Evolutionary conservation across 2,888 invertebrate species (phyloP).

Genomic region (Anarsia innoxiella): DNA sequence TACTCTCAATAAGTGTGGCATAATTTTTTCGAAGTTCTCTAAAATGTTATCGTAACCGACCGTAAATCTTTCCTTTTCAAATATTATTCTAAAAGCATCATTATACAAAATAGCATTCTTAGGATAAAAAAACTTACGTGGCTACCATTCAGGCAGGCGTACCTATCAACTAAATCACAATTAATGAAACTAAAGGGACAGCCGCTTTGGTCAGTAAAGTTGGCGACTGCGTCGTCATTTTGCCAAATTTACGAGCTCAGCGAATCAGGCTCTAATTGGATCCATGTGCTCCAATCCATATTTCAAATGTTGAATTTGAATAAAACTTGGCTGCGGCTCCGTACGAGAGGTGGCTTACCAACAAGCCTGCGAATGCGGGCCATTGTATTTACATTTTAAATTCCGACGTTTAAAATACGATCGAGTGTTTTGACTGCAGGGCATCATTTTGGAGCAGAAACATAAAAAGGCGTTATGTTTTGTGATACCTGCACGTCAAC

Average conservation of each 20-base stretch:
- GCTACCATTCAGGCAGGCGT: too few species aligned
- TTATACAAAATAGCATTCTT: too few species aligned
- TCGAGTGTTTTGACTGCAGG: slow-evolving; percentile 23
- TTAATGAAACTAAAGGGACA: slow-evolving; percentile 29
- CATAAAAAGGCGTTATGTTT: slow-evolving; percentile 19
- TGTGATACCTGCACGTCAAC: slow-evolving; percentile 16
- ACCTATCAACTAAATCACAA: slow-evolving; percentile 19
- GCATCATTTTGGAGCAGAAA: slow-evolving; percentile 25
- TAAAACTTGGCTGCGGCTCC: slow-evolving; percentile 31
- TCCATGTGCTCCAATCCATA: slow-evolving; percentile 22
- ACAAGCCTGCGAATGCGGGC: slow-evolving; percentile 16
- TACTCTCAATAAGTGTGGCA: too few species aligned
- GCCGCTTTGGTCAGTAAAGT: slow-evolving; percentile 30
- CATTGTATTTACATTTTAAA: slow-evolving; percentile 12
- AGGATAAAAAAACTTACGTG: too few species aligned
- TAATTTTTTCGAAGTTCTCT: too few species aligned
- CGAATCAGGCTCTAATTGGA: slow-evolving; percentile 40
- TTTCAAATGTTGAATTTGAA: slow-evolving; percentile 34
- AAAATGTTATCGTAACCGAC: too few species aligned
- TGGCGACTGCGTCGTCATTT: slow-evolving; percentile 29
- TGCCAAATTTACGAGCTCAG: slow-evolving; percentile 39
- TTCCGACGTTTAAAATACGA: slow-evolving; percentile 12
- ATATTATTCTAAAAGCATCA: too few species aligned
- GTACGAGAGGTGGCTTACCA: slow-evolving; percentile 19
- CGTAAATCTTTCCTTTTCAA: too few species aligned